phyloP scores from a whole-genome alignment of 1,140 invertebrate species.

The Diprion similis region DNA sequence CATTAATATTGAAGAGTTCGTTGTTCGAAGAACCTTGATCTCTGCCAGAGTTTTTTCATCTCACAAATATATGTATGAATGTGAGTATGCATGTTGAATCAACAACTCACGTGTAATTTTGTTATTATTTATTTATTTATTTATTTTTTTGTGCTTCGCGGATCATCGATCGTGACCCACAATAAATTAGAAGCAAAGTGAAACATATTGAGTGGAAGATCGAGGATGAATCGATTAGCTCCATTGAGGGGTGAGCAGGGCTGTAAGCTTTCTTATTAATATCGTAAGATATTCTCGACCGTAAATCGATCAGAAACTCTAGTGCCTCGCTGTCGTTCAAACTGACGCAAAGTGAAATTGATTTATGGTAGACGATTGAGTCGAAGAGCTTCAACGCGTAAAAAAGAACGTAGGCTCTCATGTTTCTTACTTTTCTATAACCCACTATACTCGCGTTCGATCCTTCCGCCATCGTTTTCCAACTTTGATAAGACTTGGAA shows the following conservation, averaged over 20 bases:
- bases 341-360: constrained; percentile 7
- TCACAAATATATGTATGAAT: not conserved
- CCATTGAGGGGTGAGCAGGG: not conserved
- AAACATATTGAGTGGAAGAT: constrained; percentile 1
- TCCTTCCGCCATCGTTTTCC: too few relatives aligned
- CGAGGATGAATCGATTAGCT: not conserved
- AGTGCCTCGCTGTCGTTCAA: not conserved
- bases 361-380: not conserved
- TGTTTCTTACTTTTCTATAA: too few relatives aligned
- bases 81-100: not conserved
- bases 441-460: too few relatives aligned
- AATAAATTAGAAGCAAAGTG: not conserved
- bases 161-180: not conserved
- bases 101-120: not conserved
- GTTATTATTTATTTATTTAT: too few relatives aligned
- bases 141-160: not conserved
- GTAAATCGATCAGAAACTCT: not conserved
- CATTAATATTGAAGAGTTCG: not conserved
- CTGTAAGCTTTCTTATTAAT: not conserved
- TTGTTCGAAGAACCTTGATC: not conserved
- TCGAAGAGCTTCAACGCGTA: too few relatives aligned
- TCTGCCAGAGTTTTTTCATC: not conserved
- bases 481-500: too few relatives aligned
- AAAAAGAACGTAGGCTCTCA: too few relatives aligned
- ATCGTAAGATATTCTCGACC: not conserved